phyloP scores from a whole-genome alignment of 2,113 vertebrate species.

The Jacana jacana region DNA sequence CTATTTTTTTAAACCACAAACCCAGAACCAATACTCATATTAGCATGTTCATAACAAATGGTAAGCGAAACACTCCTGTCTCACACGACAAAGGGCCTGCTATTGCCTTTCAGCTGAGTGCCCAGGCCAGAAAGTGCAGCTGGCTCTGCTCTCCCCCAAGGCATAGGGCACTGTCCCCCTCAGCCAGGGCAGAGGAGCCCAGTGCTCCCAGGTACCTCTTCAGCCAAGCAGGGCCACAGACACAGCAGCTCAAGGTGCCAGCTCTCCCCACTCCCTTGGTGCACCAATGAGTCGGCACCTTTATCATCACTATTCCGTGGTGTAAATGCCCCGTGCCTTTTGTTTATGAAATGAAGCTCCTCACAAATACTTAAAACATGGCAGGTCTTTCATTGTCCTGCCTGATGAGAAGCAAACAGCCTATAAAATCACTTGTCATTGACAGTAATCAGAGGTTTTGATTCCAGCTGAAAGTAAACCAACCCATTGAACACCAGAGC shows the following conservation, averaged over 20 bases:
- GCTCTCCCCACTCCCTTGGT: neutral
- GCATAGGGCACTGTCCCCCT: fast-evolving
- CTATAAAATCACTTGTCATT: neutral
- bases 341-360: neutral
- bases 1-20: neutral
- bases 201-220: neutral
- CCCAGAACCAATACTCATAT: neutral
- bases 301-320: neutral
- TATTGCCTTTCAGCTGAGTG: neutral
- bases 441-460: neutral
- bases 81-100: fast-evolving
- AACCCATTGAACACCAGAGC: neutral
- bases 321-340: fast-evolving
- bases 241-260: neutral
- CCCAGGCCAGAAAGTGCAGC: fast-evolving
- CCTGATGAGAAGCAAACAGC: neutral
- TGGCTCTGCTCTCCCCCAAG: neutral
- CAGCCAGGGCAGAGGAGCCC: neutral
- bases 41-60: neutral
- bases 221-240: neutral
- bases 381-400: neutral
- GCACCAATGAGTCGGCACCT: neutral
- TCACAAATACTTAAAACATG: neutral
- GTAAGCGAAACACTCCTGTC: fast-evolving
- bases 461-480: neutral